Base-by-base conservation (phyloP, 2,888 invertebrate species). In the Mesochorus sp. region DNA sequence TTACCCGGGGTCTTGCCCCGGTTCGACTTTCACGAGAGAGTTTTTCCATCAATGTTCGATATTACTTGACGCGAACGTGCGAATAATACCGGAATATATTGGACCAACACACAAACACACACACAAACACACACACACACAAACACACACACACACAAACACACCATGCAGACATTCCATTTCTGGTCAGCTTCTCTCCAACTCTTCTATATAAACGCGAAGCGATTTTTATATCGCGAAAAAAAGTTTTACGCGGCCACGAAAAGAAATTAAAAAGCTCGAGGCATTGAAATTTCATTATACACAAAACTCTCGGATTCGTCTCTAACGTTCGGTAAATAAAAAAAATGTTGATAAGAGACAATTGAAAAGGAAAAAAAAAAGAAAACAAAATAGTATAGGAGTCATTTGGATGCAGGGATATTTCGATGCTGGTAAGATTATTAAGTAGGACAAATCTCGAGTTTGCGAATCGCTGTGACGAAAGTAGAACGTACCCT, bases 41-140 rank as follows among this genome's bases (percentile, higher is more conserved):
- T 57, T 68, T 57, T 77, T 73, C 67, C 77, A 77, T 73, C 72
- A 77, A 77, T 77, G 67, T 77, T 73, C 72, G 77, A 77, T 77
- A 77, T 77, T 73, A 68, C 67, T 77, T 77, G 67, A 61, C 49
- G 67, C 47, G 72, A 34, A 73, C 77, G 72, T 77, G 77, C 55
- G 39, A 77, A 77, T 77, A 73, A 77, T 73, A 73, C 67, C 24
- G 31, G 19, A 77, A 62, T 47, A 53, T 34, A 42, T 34, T 34
- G 19, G n/a, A 31, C 37, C 37, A 2, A 28, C n/a, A 12, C 10
- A 14, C 47, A 31, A n/a, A n/a, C n/a, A n/a, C n/a, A n/a, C n/a
- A n/a, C n/a, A n/a, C n/a, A n/a, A n/a, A n/a, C n/a, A n/a, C n/a
- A n/a, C n/a, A n/a, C n/a, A n/a, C n/a, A n/a, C n/a, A n/a, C n/a